Evolutionary conservation across 2,113 vertebrate species (phyloP).

Genomic region (Thamnophis sirtalis): DNA sequence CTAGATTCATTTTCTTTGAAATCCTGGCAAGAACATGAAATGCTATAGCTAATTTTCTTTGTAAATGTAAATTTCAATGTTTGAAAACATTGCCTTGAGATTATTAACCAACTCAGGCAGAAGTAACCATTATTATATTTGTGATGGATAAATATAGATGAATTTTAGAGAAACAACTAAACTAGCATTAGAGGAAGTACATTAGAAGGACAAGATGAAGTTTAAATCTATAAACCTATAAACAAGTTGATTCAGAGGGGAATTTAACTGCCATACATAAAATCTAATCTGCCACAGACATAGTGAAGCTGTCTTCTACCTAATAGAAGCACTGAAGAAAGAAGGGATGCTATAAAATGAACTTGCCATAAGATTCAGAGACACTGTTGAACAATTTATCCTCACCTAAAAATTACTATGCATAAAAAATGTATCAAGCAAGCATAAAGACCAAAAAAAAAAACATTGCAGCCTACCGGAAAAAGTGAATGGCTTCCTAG

Average conservation of each 20-base stretch:
- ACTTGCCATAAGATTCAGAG: constrained; percentile 40
- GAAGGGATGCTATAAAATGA: constrained; percentile 38
- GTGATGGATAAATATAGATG: constrained; percentile 31
- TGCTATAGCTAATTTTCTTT: constrained; percentile 4
- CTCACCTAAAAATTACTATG: constrained; percentile 42
- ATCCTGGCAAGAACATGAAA: constrained; percentile 31
- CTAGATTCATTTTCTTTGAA: constrained; percentile 5
- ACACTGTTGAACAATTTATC: constrained; percentile 39
- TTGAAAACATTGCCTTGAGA: constrained; percentile 22
- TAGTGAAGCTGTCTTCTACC: constrained; percentile 49
- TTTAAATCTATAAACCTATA: constrained; percentile 60
- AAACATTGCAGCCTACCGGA: constrained; percentile 17
- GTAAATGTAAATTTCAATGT: constrained; percentile 20
- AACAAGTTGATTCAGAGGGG: constrained; percentile 59
- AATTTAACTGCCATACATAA: constrained; percentile 66
- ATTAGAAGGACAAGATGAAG: constrained; percentile 59
- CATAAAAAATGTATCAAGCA: constrained; percentile 34
- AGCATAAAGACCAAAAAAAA: neutral
- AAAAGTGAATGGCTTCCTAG: constrained; percentile 48
- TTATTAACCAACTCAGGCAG: constrained; percentile 41
- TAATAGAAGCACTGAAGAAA: constrained; percentile 51
- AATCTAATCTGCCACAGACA: constrained; percentile 63
- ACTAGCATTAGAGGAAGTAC: constrained; percentile 52
- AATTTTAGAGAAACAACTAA: constrained; percentile 48
- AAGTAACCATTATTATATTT: constrained; percentile 37